phyloP scores from a whole-genome alignment of 2,888 invertebrate species.

The Stenotaenia linearis region DNA sequence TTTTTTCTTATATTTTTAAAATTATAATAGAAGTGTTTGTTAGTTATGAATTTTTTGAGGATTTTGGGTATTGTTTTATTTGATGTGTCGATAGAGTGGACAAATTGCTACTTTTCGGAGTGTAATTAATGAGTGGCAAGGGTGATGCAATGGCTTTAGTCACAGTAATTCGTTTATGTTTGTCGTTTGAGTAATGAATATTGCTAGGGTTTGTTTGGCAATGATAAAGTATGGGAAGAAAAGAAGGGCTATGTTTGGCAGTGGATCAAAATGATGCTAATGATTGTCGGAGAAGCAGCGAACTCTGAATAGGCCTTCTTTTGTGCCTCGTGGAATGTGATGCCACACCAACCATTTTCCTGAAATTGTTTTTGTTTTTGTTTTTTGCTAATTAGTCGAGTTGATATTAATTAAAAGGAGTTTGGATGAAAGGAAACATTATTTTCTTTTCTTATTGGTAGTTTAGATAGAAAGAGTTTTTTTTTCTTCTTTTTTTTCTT shows the following conservation, averaged over 20 bases:
- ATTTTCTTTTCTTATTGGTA: too few species aligned
- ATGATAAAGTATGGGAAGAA: background rate
- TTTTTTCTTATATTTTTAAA: too few species aligned
- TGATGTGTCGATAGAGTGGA: background rate
- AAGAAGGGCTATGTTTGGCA: background rate
- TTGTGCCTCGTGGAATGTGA: background rate
- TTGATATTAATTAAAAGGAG: too few species aligned
- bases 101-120: background rate
- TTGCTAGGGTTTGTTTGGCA: background rate
- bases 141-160: background rate
- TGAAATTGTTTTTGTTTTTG: background rate
- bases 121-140: background rate
- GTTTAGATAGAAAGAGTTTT: too few species aligned
- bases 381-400: background rate
- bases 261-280: background rate
- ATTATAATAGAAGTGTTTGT: background rate
- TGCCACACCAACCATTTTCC: background rate
- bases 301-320: background rate
- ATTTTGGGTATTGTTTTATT: background rate
- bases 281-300: background rate
- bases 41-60: background rate
- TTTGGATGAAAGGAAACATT: background rate
- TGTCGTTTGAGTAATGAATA: conserved; percentile 4
- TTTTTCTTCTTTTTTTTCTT: too few species aligned
- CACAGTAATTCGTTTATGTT: background rate